Conservation (phyloP, 2,888 invertebrate species). For the Cacoxenus indagator region DNA sequence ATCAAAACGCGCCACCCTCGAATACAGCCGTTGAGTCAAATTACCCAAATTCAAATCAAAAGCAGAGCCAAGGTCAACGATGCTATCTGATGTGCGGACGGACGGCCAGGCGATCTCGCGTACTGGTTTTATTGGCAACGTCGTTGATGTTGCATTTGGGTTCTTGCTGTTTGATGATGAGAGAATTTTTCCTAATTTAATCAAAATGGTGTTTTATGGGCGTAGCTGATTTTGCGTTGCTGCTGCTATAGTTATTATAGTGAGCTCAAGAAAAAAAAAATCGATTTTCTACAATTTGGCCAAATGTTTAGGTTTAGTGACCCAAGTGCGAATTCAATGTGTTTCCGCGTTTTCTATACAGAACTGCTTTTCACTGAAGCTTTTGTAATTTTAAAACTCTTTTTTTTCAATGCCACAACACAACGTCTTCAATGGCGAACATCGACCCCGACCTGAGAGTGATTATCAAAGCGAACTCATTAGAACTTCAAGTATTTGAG, state of each 20-base stretch:
- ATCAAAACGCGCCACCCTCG: conserved; percentile 25
- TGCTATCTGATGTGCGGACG: conserved; percentile 38
- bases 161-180: conserved; percentile 46
- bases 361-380: not conserved
- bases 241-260: conserved; percentile 10
- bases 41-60: conserved; percentile 28
- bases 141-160: conserved; percentile 7
- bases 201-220: conserved; percentile 42
- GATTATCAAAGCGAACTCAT: no score
- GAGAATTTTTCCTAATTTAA: conserved; percentile 37
- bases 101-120: not conserved
- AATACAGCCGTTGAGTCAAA: conserved; percentile 19
- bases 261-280: not conserved
- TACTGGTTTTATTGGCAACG: not conserved
- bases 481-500: no score
- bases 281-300: not conserved
- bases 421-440: conserved; percentile 10
- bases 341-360: conserved; percentile 47
- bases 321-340: conserved; percentile 31
- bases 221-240: no score
- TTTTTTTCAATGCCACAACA: not conserved
- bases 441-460: conserved; percentile 17
- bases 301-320: conserved; percentile 56
- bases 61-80: conserved; percentile 54
- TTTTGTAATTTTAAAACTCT: not conserved